Conservation (phyloP, 1,140 invertebrate genomes). For the Drosophila saltans region DNA sequence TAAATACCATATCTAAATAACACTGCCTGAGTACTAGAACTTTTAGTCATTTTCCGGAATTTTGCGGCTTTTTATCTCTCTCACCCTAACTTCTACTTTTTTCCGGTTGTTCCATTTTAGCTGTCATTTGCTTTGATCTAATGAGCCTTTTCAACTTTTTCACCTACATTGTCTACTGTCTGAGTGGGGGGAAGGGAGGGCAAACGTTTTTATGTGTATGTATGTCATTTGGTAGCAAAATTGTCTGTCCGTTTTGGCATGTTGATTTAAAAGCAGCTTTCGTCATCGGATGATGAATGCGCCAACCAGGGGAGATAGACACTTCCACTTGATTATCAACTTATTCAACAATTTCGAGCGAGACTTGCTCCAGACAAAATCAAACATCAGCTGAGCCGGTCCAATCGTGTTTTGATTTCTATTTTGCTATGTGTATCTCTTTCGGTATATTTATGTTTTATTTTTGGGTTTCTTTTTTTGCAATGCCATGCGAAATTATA, state of each 20-base stretch:
- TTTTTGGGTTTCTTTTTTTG: constrained; percentile 24
- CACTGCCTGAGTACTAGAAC: not conserved
- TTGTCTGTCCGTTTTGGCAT: not conserved
- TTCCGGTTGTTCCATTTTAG: not conserved
- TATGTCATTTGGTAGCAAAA: not conserved
- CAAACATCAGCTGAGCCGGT: constrained; percentile 64
- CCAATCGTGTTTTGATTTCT: constrained; percentile 29
- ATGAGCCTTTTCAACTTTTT: not conserved
- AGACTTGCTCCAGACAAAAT: constrained; percentile 47
- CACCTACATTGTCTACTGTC: not conserved
- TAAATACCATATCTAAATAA: too few relatives aligned
- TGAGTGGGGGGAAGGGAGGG: not conserved
- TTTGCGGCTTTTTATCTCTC: not conserved
- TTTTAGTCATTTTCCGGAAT: not conserved
- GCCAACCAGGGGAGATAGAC: not conserved
- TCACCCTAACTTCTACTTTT: not conserved
- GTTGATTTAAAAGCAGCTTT: constrained; percentile 4
- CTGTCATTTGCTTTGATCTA: not conserved
- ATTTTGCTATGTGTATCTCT: constrained; percentile 1
- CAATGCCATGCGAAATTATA: constrained; percentile 22
- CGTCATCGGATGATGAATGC: constrained; percentile 3
- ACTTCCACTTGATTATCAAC: constrained; percentile 20
- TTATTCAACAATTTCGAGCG: constrained; percentile 6
- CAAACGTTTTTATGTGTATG: not conserved
- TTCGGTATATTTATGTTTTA: constrained; percentile 12